Base-by-base conservation (phyloP, 2,888 invertebrate genomes). In the Micoletzkya japonica region DNA sequence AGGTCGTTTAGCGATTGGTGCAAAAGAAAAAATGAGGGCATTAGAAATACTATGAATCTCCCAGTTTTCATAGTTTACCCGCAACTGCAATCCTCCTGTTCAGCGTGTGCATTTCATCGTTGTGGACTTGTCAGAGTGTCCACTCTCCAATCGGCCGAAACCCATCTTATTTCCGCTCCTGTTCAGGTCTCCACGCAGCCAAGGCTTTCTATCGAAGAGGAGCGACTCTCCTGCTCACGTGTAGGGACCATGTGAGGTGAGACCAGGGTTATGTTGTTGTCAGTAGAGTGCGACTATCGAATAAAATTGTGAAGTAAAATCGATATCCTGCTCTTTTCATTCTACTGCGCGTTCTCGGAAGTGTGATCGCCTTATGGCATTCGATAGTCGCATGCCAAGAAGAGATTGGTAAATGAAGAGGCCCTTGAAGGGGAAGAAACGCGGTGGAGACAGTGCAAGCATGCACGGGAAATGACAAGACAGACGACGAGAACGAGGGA, bases 111-210 rank as follows among this genome's bases (percentile, higher is more conserved):
- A 10, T 44, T 44, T 44, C 10, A 44, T 14, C 20, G 10, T 14
- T 44, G 44, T 44, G 44, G 20, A 44, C 10, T 44, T 44, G 44
- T 44, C 10, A 14, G 44, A 20, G 44, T 10, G 44, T 10, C 14
- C 14, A 14, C 44, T 44, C 44, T n/a, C n/a, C n/a, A n/a, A n/a
- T n/a, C n/a, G n/a, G n/a, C n/a, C n/a, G n/a, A n/a, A n/a, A n/a
- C n/a, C n/a, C n/a, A n/a, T n/a, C n/a, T n/a, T n/a, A n/a, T n/a
- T n/a, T n/a, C n/a, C n/a, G n/a, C n/a, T n/a, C n/a, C n/a, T n/a
- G n/a, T n/a, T n/a, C 32, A 74, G 81, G 82, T 24, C 73, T 81
- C 49, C 78, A 81, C 69, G 74, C 79, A 7, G 80, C 81, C 0
- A 79, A 78, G 71, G 63, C 67, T 0, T 60, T 79, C 30, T 76